Evolutionary conservation across 2,888 invertebrate genomes (phyloP), one percentile per base, ranked within the genome.

Genomic region (Alentia gelatinosa): DNA sequence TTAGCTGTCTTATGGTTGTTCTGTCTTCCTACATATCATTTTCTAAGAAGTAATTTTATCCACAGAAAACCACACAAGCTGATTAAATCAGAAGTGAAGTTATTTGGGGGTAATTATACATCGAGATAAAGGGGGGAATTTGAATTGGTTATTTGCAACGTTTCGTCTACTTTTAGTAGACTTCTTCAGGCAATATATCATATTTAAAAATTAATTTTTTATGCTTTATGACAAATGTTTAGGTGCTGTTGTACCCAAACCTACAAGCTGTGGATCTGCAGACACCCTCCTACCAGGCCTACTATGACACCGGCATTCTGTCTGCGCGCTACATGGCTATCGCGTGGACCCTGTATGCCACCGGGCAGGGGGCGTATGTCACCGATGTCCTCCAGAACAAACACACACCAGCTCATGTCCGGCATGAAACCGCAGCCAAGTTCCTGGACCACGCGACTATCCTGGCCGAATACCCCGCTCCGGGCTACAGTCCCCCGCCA

Each of bases 201-300:
- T 56, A n/a, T 5, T n/a, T 63, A n/a, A n/a, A 63, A n/a, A 15
- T n/a, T 12, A 33, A 33, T 79, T 3, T 79, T 33, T n/a, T 79
- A 37, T 79, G 7, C 79, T 83, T 1, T 39, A 1, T 83, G 23
- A 26, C 23, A 83, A 7, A 35, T 7, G 1, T 40, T 23, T 23
- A 83, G 83, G 88, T 88, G 42, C 50, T 88, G 23, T 47, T 88
- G 23, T 91, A 91, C 63, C 91, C 91, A n/a, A 30, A 19, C 3
- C 91, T 91, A 9, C 91, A 91, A 56, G 68, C 75, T 26, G 15
- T 91, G 12, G 88, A 91, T 47, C n/a, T 50, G 1, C 23, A 23
- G 7, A 88, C 26, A 3, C 88, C 88, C 0, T 88, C 88, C 88
- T 42, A 88, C 30, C 88, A 88, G 23, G 26, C 9, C 0, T 4